Conservation (phyloP, 1,140 invertebrate genomes). For the Battus philenor region DNA sequence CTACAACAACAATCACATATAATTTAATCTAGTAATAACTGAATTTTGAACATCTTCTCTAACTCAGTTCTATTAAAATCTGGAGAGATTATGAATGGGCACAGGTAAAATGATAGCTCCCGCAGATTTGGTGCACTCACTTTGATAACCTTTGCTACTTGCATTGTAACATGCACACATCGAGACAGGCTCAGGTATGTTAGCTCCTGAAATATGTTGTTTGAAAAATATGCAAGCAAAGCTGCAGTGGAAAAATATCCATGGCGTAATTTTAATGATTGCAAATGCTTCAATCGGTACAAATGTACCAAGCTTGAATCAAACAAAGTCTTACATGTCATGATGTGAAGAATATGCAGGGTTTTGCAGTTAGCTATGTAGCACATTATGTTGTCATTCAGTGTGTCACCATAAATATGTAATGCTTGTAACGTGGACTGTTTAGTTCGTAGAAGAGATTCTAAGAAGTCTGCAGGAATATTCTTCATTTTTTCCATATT, state of each 20-base stretch:
- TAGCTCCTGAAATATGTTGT: constrained; percentile 66
- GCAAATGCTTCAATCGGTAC: constrained; percentile 63
- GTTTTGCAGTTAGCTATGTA: constrained; percentile 66
- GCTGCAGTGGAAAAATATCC: constrained; percentile 72
- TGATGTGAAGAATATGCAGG: constrained; percentile 68
- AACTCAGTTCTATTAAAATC: constrained; percentile 68
- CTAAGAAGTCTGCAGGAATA: constrained; percentile 69
- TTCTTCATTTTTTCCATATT: constrained; percentile 77
- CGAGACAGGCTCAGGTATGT: constrained; percentile 71
- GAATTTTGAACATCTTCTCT: constrained; percentile 70
- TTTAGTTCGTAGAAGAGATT: constrained; percentile 63
- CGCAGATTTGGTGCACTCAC: constrained; percentile 67
- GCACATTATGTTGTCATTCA: constrained; percentile 70
- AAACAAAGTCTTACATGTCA: constrained; percentile 74
- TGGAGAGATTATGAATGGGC: constrained; percentile 67
- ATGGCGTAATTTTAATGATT: constrained; percentile 70
- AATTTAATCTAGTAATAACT: constrained; percentile 66
- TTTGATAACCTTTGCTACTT: constrained; percentile 69
- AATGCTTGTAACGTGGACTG: constrained; percentile 59
- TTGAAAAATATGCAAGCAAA: constrained; percentile 68
- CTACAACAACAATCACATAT: constrained; percentile 29
- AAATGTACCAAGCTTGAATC: constrained; percentile 70
- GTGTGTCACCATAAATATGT: constrained; percentile 71
- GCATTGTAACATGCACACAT: constrained; percentile 69
- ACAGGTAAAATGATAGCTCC: constrained; percentile 73